A percentile compares a stretch with the other conserved stretches of the same genome.
phyloP scores from a whole-genome alignment of 2,113 vertebrate species.

The Pseudolaguvia tuberculata region DNA sequence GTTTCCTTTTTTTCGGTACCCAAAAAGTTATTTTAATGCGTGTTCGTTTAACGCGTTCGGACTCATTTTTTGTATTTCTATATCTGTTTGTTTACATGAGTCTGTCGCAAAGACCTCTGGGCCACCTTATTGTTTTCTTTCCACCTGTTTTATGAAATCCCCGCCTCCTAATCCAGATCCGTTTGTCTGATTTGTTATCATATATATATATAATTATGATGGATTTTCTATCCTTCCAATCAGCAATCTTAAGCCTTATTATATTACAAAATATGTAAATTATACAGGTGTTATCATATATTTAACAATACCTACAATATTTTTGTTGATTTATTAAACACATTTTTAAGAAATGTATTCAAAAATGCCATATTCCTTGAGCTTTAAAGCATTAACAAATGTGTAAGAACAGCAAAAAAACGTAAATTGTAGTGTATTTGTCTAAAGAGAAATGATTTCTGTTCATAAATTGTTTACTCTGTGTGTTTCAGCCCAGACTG shows the following conservation, averaged over 20 bases:
- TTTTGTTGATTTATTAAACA: no score
- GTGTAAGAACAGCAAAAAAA: no score
- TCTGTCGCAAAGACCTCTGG: conserved; percentile 54
- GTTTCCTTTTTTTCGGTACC: background rate
- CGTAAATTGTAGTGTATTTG: no score
- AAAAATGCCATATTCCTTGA: no score
- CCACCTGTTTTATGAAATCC: conserved; percentile 1
- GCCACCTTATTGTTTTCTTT: conserved; percentile 6
- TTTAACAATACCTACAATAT: no score
- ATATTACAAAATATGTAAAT: no score
- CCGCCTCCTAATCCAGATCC: background rate
- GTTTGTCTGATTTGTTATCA: background rate
- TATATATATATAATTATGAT: background rate
- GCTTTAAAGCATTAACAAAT: no score
- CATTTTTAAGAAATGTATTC: no score
- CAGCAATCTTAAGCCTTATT: background rate
- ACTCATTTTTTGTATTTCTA: conserved; percentile 22
- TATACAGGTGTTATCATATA: no score
- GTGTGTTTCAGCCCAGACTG: background rate
- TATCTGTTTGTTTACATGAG: conserved; percentile 57
- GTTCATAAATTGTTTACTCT: background rate
- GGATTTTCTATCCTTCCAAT: background rate
- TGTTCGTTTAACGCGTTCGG: background rate
- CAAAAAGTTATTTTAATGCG: background rate
- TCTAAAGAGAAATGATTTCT: no score